Evolutionary conservation across 2,797 vertebrate species (phyloP).

Genomic region (Aratinga solstitialis): DNA sequence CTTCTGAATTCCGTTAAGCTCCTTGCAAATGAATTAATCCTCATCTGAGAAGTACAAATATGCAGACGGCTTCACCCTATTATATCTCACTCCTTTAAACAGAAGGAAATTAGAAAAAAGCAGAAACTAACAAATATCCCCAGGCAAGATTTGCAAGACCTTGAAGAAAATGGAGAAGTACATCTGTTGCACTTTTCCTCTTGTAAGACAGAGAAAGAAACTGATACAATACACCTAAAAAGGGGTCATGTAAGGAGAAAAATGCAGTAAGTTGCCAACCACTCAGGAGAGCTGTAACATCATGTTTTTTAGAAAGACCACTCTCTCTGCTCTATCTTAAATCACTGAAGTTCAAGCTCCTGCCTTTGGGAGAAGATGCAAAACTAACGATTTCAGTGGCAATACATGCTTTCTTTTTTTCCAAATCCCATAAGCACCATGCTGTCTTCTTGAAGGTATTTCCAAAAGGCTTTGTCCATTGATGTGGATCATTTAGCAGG

Average conservation of each 20-base stretch:
- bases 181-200: not conserved
- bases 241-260: not conserved
- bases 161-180: not conserved
- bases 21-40: constrained; percentile 14
- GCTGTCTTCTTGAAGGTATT: not conserved
- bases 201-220: not conserved
- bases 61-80: not conserved
- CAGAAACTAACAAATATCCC: not conserved
- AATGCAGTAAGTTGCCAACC: not conserved
- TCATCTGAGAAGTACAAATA: constrained; percentile 24
- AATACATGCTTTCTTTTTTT: accelerated
- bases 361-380: not conserved
- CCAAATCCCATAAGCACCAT: not conserved
- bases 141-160: not conserved
- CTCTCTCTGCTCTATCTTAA: not conserved
- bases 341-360: not conserved
- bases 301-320: not conserved
- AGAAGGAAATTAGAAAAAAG: constrained; percentile 27
- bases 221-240: not conserved
- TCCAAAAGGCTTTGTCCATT: not conserved
- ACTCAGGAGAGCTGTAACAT: not conserved
- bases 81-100: not conserved
- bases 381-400: not conserved
- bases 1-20: not conserved
- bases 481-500: not conserved